phyloP scores from a whole-genome alignment of 2,888 invertebrate genomes.

The Nysson spinosus region DNA sequence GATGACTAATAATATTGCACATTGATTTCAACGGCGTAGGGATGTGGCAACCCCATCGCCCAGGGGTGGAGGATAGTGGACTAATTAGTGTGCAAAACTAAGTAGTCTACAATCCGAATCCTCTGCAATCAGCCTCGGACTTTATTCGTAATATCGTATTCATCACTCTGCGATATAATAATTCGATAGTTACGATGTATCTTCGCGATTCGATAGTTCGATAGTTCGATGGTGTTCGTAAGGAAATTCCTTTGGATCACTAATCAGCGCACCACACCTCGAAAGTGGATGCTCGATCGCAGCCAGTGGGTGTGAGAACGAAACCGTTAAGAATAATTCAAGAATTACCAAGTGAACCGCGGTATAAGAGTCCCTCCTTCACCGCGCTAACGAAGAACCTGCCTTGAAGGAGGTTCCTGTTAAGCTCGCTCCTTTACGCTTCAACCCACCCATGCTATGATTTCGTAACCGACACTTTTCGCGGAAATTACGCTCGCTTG shows the following conservation, averaged over 20 bases:
- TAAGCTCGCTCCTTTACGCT: slow-evolving; percentile 45
- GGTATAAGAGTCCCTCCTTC: slow-evolving; percentile 10
- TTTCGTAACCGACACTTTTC: too few relatives aligned
- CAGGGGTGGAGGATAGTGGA: too few relatives aligned
- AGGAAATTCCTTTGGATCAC: slow-evolving; percentile 43
- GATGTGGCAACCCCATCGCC: too few relatives aligned
- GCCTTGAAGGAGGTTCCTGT: slow-evolving; percentile 24
- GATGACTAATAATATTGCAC: too few relatives aligned
- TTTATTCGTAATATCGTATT: too few relatives aligned
- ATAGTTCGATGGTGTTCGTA: slow-evolving; percentile 25
- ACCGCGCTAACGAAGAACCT: slow-evolving; percentile 28
- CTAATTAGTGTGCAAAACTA: too few relatives aligned
- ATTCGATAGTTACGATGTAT: slow-evolving; percentile 13
- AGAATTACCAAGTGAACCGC: slow-evolving; percentile 28
- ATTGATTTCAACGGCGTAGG: too few relatives aligned
- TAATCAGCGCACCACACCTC: slow-evolving; percentile 42
- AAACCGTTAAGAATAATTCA: slow-evolving; percentile 53
- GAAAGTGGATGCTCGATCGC: slow-evolving; percentile 31
- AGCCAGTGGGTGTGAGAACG: slow-evolving; percentile 56
- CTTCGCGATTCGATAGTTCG: not conserved
- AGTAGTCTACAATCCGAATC: too few relatives aligned
- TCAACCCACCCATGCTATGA: too few relatives aligned
- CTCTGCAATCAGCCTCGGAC: too few relatives aligned
- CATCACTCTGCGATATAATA: too few relatives aligned
- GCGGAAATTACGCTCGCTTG: too few relatives aligned